phyloP scores from a whole-genome alignment of 2,888 invertebrate species.

The Sympetrum striolatum region DNA sequence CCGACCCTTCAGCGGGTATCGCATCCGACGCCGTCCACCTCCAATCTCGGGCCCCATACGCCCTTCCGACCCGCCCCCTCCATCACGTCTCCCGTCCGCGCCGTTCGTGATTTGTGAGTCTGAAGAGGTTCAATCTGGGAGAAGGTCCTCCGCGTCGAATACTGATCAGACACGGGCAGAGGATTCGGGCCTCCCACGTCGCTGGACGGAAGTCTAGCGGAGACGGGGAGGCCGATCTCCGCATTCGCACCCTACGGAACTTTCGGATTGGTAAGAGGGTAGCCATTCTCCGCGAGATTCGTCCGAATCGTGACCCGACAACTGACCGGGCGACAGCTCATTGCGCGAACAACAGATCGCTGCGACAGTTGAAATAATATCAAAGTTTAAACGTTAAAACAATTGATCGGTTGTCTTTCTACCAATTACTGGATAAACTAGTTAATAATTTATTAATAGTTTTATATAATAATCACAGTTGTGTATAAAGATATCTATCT shows the following conservation, averaged over 20 bases:
- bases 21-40: not conserved
- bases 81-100: slow-evolving; percentile 7
- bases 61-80: not conserved
- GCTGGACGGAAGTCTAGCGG: slow-evolving; percentile 22
- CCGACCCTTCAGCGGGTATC: slow-evolving; percentile 19
- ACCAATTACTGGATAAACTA: no score
- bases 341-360: no score
- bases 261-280: not conserved
- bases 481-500: no score
- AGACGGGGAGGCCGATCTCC: not conserved
- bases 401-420: no score
- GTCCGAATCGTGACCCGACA: no score
- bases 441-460: no score
- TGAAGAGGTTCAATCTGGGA: slow-evolving; percentile 44
- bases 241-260: not conserved
- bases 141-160: slow-evolving; percentile 31
- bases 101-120: slow-evolving; percentile 44
- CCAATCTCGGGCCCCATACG: not conserved
- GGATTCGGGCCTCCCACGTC: slow-evolving; percentile 9
- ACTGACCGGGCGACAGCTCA: no score
- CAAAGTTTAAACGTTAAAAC: no score
- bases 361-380: no score
- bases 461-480: no score
- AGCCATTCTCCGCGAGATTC: not conserved
- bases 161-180: slow-evolving; percentile 28